Evolutionary conservation across 1,140 invertebrate species (phyloP).

Genomic region (Aphelinus certus): DNA sequence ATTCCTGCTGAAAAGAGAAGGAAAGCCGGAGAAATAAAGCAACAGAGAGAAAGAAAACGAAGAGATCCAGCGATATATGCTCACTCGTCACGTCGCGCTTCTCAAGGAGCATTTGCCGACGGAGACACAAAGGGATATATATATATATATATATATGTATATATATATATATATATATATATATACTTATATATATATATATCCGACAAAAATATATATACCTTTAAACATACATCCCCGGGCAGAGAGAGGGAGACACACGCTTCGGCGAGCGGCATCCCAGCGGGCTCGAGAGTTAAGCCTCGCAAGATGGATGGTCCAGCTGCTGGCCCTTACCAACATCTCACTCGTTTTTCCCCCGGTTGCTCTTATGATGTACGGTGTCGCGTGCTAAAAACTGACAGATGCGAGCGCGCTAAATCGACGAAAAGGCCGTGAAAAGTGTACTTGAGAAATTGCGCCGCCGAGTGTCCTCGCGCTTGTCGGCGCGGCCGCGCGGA

Average conservation of each 20-base stretch:
- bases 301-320: slow-evolving; percentile 54
- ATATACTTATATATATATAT: too few species aligned
- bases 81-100: slow-evolving; percentile 3
- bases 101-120: not conserved
- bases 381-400: slow-evolving; percentile 53
- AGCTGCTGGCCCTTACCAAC: slow-evolving; percentile 41
- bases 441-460: slow-evolving; percentile 47
- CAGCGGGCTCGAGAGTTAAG: slow-evolving; percentile 46
- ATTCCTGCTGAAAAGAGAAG: not conserved
- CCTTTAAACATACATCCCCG: too few species aligned
- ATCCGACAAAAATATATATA: not conserved
- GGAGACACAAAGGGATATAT: not conserved
- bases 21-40: not conserved
- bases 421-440: slow-evolving; percentile 44
- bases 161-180: not conserved
- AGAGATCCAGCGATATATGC: not conserved
- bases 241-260: not conserved
- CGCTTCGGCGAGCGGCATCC: not conserved
- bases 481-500: not conserved
- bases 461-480: slow-evolving; percentile 15
- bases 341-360: slow-evolving; percentile 36
- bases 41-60: not conserved
- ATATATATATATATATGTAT: not conserved
- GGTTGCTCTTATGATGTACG: slow-evolving; percentile 55
- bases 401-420: slow-evolving; percentile 49